Base-by-base conservation (phyloP, 2,797 vertebrate species). In the Artibeus jamaicensis region DNA sequence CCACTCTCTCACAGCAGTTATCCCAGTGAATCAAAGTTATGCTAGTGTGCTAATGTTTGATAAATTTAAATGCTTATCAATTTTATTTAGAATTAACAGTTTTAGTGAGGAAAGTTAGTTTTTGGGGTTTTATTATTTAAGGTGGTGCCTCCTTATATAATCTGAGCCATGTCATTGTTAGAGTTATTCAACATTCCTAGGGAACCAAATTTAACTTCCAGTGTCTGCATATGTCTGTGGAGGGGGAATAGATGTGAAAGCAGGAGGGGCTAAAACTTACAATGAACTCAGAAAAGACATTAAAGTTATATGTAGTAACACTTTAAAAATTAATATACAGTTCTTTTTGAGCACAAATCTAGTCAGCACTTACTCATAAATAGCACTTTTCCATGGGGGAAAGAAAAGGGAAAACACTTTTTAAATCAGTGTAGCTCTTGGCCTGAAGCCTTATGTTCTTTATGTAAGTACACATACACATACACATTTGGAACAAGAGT, bases 201-300 rank as follows among this genome's bases (percentile, higher is more conserved):
- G 73, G 82, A 65, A 46, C 39, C 24, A 83, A 78, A 78, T 95
- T 89, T 77, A 93, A 87, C 81, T 88, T 93, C 55, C 9, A 84
- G 22, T 32, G 12, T 93, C 10, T 46, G 16, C 67, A 16, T 34
- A 24, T 48, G 3, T 57, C 11, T 57, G 6, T 34, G 14, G 39
- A 24, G 53, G 39, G 53, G 24, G 19, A 24, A 37, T 24, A 24
- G 7, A 71, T 73, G 7, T 48, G 34, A 76, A 4, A 11, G 24
- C 32, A 67, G 26, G 24, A 79, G 32, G 15, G 10, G 5, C 32
- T 77, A 62, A 88, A 42, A 86, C 5, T 76, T 85, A 79, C 11
- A 86, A 16, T 82, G 29, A 86, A 2, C 67, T 76, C 42, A 76
- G 73, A 81, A 34, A 92, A 92, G 68, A 76, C 1, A 32, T 77